phyloP scores from a whole-genome alignment of 2,888 invertebrate genomes.

The Clanis bilineata region DNA sequence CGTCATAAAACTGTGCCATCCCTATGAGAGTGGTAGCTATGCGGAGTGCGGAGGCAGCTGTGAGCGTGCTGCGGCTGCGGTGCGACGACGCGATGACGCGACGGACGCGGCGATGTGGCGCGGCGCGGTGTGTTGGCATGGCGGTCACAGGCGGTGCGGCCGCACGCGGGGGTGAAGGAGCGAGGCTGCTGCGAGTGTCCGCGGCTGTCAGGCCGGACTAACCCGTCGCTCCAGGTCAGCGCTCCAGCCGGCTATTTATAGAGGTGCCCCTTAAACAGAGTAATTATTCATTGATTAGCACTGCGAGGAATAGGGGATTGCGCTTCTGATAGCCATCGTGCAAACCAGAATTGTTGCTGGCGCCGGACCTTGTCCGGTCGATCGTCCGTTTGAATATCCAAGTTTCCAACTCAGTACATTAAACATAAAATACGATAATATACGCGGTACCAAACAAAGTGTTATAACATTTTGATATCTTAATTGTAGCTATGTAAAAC shows the following conservation, averaged over 20 bases:
- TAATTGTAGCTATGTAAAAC: background rate
- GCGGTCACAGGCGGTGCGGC: conserved; percentile 30
- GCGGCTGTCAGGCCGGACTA: conserved; percentile 79
- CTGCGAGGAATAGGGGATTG: conserved; percentile 81
- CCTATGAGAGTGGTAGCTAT: conserved; percentile 26
- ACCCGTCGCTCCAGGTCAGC: conserved; percentile 82
- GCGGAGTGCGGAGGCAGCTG: conserved; percentile 36
- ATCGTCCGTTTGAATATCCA: conserved; percentile 11
- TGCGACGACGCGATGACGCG: too few species aligned
- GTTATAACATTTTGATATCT: conserved; percentile 1
- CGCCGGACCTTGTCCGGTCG: conserved; percentile 44
- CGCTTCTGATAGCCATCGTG: conserved; percentile 80
- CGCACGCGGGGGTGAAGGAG: conserved; percentile 38
- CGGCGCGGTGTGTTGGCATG: conserved; percentile 29
- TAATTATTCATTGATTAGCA: conserved; percentile 83
- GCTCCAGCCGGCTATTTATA: conserved; percentile 82
- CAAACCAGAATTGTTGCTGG: conserved; percentile 77
- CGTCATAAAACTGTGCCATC: conserved; percentile 8
- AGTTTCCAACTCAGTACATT: conserved; percentile 12
- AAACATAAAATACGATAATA: background rate
- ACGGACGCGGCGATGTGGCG: too few species aligned
- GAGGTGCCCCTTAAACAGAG: conserved; percentile 82
- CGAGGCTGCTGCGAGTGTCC: conserved; percentile 72
- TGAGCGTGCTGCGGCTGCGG: conserved; percentile 22
- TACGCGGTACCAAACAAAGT: background rate